Base-by-base conservation (phyloP, 2,888 invertebrate species). In the Drosophila prostipennis region DNA sequence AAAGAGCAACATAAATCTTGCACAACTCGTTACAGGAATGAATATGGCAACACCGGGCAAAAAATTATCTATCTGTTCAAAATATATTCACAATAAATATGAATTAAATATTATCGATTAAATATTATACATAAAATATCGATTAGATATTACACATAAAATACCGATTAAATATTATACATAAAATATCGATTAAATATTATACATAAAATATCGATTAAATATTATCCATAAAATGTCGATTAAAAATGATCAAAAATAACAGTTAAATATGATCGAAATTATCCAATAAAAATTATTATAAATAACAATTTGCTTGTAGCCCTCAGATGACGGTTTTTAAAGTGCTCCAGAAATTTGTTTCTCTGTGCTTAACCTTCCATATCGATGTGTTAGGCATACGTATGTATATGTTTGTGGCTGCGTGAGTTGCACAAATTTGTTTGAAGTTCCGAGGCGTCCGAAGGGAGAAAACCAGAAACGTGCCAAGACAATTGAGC, bases 401-500 rank as follows among this genome's bases (percentile, higher is more conserved):
- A 23, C 8, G 16, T 53, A 3, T 39, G 36, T 49, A n/a, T 45
- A 11, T 34, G 34, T 45, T 37, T 46, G 39, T n/a, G 32, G 54
- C 10, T 56, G 80, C 82, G 80, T 80, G 82, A 65, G 46, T 53
- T 55, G 68, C 70, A 58, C 71, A 76, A 68, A 82, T 82, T 80
- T 72, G 77, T 64, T 80, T 73, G 55, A 76, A 76, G 70, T 74
- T 79, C 32, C 67, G 39, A 60, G 60, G 37, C 36, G 58, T 42
- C 58, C 61, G 14, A 40, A 61, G 45, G 60, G 51, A 51, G 64
- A 32, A 37, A 65, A 77, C 69, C 72, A 71, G 72, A 77, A 83
- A 80, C 72, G 78, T 77, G 78, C 73, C 71, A 71, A 68, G 70
- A 78, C 79, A 79, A 72, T 82, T 76, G 76, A 81, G 73, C 59